Evolutionary conservation across 2,797 vertebrate genomes (phyloP).

Genomic region (Urophycis tenuis): DNA sequence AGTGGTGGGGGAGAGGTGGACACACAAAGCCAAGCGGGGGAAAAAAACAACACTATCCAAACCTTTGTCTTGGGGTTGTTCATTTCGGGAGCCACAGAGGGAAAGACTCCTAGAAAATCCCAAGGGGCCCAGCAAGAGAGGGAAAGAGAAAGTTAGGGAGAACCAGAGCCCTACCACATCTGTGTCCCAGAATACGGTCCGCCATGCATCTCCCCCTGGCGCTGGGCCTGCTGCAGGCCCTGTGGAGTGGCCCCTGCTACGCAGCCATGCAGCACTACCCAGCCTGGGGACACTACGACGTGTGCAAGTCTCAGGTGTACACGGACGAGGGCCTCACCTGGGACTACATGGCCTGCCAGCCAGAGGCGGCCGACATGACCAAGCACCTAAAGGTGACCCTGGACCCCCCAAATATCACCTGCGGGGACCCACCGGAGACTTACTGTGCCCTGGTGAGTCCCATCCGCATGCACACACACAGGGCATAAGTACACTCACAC

Average conservation of each 20-base stretch:
- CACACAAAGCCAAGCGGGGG: neutral
- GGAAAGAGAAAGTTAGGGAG: neutral
- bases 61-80: neutral
- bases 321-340: slow-evolving; percentile 91
- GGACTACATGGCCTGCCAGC: slow-evolving; percentile 99
- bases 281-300: slow-evolving; percentile 95
- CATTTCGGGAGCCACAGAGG: neutral
- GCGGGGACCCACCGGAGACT: slow-evolving; percentile 93
- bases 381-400: slow-evolving; percentile 88
- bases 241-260: slow-evolving; percentile 82
- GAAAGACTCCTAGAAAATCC: neutral
- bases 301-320: slow-evolving; percentile 93
- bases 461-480: neutral
- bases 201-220: slow-evolving; percentile 86
- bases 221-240: slow-evolving; percentile 80
- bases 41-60: no score
- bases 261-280: slow-evolving; percentile 86
- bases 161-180: neutral
- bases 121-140: no score
- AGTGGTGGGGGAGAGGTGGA: neutral
- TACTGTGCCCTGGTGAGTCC: slow-evolving; percentile 95
- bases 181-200: slow-evolving; percentile 29
- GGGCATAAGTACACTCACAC: neutral
- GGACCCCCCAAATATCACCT: slow-evolving; percentile 95
- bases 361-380: slow-evolving; percentile 94